Conservation (phyloP, 1,140 invertebrate species). For the Mesaphorura yosii region DNA sequence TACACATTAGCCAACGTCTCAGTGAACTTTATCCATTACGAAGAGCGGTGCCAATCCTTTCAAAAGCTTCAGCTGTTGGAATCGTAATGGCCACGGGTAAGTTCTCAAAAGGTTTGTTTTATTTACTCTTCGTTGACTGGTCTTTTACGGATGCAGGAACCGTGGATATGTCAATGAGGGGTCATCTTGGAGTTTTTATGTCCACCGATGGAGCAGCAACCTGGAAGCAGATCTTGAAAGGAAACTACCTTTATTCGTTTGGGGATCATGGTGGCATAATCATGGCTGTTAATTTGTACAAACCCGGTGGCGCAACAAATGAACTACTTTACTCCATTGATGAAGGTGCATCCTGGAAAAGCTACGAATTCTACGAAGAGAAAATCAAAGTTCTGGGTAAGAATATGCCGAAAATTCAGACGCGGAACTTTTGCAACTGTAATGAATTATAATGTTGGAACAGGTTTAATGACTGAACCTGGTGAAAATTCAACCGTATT, state of each 20-base stretch:
- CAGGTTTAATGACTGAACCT: slow-evolving; percentile 22
- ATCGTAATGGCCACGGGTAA: slow-evolving; percentile 75
- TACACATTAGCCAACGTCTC: slow-evolving; percentile 77
- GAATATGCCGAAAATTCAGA: too few species aligned
- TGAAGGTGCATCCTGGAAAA: slow-evolving; percentile 69
- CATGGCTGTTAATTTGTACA: slow-evolving; percentile 69
- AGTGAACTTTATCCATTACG: slow-evolving; percentile 66
- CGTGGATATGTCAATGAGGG: slow-evolving; percentile 62
- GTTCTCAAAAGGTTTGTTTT: slow-evolving; percentile 73
- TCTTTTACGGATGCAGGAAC: too few species aligned
- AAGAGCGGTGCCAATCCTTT: slow-evolving; percentile 66
- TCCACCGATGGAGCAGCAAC: slow-evolving; percentile 71
- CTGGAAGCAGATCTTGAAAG: slow-evolving; percentile 64
- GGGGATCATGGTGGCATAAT: slow-evolving; percentile 82
- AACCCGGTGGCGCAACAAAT: slow-evolving; percentile 56
- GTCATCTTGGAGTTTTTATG: slow-evolving; percentile 65
- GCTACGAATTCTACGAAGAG: slow-evolving; percentile 54
- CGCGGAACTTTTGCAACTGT: neutral
- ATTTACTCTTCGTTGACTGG: slow-evolving; percentile 54
- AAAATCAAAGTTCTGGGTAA: slow-evolving; percentile 46
- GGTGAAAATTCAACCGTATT: slow-evolving; percentile 84
- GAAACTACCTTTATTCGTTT: slow-evolving; percentile 75
- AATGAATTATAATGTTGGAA: too few species aligned
- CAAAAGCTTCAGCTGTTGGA: slow-evolving; percentile 72
- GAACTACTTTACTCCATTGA: slow-evolving; percentile 71